Evolutionary conservation across 2,113 vertebrate species (phyloP).

Genomic region (Hemibagrus wyckioides): DNA sequence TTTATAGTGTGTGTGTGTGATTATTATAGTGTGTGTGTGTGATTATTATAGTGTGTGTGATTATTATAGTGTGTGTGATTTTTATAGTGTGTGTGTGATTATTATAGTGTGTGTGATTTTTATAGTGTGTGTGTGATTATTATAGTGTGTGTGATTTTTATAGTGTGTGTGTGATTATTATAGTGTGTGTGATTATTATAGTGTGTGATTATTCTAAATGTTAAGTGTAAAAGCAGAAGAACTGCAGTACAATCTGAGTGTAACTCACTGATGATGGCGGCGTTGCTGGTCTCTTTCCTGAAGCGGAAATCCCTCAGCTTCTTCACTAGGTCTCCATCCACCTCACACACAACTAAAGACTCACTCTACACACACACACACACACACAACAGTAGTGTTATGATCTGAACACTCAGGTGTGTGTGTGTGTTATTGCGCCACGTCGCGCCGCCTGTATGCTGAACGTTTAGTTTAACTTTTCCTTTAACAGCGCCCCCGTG

Average conservation of each 20-base stretch:
- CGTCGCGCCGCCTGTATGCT: neutral
- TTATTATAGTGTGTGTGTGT: too few relatives aligned
- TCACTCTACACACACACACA: slow-evolving; percentile 78
- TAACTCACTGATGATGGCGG: slow-evolving; percentile 94
- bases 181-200: neutral
- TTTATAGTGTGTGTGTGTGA: too few relatives aligned
- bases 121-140: neutral
- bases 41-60: too few relatives aligned
- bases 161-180: neutral
- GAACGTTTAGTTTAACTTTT: neutral
- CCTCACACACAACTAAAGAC: slow-evolving; percentile 94
- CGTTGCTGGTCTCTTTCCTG: slow-evolving; percentile 96
- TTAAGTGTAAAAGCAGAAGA: too few relatives aligned
- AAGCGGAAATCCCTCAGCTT: slow-evolving; percentile 94
- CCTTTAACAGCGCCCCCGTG: neutral
- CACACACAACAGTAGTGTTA: neutral
- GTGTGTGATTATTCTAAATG: neutral
- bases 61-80: neutral
- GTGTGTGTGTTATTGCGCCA: neutral
- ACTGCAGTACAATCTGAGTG: neutral
- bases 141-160: neutral
- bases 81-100: neutral
- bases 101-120: neutral
- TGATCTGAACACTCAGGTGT: neutral
- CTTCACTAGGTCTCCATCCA: slow-evolving; percentile 90